Evolutionary conservation across 2,113 vertebrate genomes (phyloP).

Genomic region (Phyllostomus hastatus): DNA sequence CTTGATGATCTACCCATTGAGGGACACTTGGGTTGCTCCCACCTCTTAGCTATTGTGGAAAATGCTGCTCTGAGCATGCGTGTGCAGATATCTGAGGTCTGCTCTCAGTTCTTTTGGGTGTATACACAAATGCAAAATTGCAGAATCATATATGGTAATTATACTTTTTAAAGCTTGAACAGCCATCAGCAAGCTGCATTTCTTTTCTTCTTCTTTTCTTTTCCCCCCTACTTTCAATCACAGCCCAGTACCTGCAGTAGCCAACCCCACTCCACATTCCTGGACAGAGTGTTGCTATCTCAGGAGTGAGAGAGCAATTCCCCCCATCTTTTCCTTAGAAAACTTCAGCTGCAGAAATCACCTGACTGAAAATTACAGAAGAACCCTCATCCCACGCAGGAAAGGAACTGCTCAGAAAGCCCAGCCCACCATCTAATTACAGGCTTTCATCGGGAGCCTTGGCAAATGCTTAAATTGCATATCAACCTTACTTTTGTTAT

Average conservation of each 20-base stretch:
- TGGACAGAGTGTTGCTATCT: background rate
- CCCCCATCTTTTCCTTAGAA: background rate
- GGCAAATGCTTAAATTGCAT: conserved; percentile 61
- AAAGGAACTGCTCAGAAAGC: conserved; percentile 24
- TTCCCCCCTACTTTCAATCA: background rate
- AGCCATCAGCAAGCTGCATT: background rate
- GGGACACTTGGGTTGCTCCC: background rate
- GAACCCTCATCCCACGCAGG: conserved; percentile 8
- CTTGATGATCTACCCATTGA: background rate
- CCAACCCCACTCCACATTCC: background rate
- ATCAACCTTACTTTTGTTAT: conserved; percentile 64
- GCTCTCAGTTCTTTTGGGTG: background rate
- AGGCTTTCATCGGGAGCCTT: conserved; percentile 60
- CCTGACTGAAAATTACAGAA: conserved; percentile 44
- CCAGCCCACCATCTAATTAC: conserved; percentile 53
- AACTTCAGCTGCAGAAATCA: conserved; percentile 28
- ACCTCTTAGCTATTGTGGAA: background rate
- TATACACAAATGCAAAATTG: background rate
- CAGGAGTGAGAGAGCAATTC: background rate
- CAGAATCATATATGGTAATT: background rate
- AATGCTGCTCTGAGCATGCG: background rate
- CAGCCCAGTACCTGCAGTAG: background rate
- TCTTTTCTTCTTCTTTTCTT: background rate
- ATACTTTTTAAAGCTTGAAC: background rate
- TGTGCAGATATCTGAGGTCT: background rate